Evolutionary conservation across 2,797 vertebrate genomes (phyloP).

Genomic region (Gephyroberyx darwinii): DNA sequence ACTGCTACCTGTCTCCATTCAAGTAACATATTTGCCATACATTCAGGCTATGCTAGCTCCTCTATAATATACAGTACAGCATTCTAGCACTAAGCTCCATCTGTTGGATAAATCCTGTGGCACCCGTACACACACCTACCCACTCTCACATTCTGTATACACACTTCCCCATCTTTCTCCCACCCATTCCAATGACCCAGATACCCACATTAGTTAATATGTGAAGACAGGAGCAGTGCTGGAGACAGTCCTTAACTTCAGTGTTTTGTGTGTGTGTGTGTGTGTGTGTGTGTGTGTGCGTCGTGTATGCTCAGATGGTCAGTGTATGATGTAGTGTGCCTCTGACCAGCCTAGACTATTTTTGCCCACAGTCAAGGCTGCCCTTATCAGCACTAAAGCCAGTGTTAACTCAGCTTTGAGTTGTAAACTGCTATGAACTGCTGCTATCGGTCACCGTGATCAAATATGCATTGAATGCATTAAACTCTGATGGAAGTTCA

Average conservation of each 20-base stretch:
- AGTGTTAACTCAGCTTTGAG: neutral
- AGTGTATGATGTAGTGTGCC: no score
- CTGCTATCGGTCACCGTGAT: no score
- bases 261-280: neutral
- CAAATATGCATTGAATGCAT: neutral
- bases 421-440: neutral
- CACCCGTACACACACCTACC: neutral
- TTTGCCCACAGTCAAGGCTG: neutral
- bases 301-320: no score
- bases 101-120: no score
- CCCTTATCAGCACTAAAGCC: neutral
- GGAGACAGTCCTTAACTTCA: neutral
- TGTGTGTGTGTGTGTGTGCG: no score
- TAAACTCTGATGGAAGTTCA: no score
- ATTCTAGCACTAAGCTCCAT: neutral
- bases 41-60: constrained; percentile 25
- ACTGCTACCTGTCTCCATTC: constrained; percentile 38
- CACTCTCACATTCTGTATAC: neutral
- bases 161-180: constrained; percentile 5
- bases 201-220: constrained; percentile 1
- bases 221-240: neutral
- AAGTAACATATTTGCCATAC: constrained; percentile 36
- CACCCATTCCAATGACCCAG: neutral
- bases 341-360: neutral
- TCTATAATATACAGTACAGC: constrained; percentile 23